Evolutionary conservation across 2,888 invertebrate species (phyloP).

Genomic region (Protophormia terraenovae): DNA sequence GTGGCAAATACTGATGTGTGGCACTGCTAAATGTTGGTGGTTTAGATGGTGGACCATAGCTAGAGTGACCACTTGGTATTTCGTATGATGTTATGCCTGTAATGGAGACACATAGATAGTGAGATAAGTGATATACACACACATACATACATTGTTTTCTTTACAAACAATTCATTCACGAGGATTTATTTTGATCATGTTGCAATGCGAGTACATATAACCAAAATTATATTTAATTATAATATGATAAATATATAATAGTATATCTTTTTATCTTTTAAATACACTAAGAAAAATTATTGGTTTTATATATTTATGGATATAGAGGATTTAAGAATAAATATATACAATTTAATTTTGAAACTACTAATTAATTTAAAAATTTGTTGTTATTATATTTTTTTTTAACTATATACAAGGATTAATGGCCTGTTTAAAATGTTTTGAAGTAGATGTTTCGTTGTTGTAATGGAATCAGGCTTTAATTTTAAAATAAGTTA

Average conservation of each 20-base stretch:
- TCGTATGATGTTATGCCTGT: constrained; percentile 80
- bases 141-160: constrained; percentile 1
- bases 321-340: neutral
- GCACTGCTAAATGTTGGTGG: constrained; percentile 78
- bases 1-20: constrained; percentile 79
- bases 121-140: neutral
- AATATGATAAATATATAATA: neutral
- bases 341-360: neutral
- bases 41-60: constrained; percentile 80
- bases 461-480: no score
- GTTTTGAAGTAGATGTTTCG: no score
- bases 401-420: no score
- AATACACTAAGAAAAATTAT: constrained; percentile 2
- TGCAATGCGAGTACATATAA: neutral
- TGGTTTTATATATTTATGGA: neutral
- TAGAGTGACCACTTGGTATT: constrained; percentile 77
- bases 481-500: no score
- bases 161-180: no score
- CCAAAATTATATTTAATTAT: neutral
- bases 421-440: no score
- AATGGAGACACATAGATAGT: constrained; percentile 63
- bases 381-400: no score
- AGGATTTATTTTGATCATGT: neutral
- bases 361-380: no score
- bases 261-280: neutral